phyloP scores from a whole-genome alignment of 2,797 vertebrate species.

The Sebastiscus albofasciatus region DNA sequence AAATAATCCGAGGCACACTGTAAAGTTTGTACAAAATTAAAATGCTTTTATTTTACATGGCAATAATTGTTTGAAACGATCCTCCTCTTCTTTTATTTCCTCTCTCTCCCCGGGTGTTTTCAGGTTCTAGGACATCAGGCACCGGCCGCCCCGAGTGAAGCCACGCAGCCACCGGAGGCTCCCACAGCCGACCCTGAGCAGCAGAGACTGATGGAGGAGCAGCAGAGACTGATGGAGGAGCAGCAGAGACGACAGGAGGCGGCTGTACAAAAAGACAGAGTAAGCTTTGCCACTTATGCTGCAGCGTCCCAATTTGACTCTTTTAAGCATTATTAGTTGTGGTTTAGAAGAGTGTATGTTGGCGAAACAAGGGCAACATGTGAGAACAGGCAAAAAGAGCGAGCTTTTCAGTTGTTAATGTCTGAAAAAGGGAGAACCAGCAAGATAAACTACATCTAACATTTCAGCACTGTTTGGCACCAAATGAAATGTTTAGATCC shows the following conservation, averaged over 20 bases:
- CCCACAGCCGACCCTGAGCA: slow-evolving; percentile 59
- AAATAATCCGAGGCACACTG: no score
- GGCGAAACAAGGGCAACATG: neutral
- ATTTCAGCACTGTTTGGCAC: neutral
- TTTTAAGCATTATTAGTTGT: neutral
- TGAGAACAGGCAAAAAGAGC: neutral
- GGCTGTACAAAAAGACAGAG: slow-evolving; percentile 90
- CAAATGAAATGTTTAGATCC: neutral
- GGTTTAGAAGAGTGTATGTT: neutral
- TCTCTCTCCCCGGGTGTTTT: neutral
- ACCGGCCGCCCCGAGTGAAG: slow-evolving; percentile 35
- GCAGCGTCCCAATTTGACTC: accelerated
- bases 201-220: slow-evolving; percentile 47
- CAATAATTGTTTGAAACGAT: no score
- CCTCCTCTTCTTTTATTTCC: neutral
- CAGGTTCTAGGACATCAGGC: slow-evolving; percentile 79
- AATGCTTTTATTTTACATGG: no score
- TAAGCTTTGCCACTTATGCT: slow-evolving; percentile 59
- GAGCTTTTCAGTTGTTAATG: neutral
- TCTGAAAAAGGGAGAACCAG: neutral
- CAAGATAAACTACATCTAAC: neutral
- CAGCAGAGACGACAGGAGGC: slow-evolving; percentile 89
- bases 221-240: slow-evolving; percentile 58
- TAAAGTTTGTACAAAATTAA: no score
- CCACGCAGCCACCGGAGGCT: neutral